A percentile compares a stretch with the other conserved stretches of the same genome.
These are phyloP conservation scores for Gymnopithys bicolor DNA, from an alignment of 2,797 vertebrate species.

Conservation along the genomic window DNA sequence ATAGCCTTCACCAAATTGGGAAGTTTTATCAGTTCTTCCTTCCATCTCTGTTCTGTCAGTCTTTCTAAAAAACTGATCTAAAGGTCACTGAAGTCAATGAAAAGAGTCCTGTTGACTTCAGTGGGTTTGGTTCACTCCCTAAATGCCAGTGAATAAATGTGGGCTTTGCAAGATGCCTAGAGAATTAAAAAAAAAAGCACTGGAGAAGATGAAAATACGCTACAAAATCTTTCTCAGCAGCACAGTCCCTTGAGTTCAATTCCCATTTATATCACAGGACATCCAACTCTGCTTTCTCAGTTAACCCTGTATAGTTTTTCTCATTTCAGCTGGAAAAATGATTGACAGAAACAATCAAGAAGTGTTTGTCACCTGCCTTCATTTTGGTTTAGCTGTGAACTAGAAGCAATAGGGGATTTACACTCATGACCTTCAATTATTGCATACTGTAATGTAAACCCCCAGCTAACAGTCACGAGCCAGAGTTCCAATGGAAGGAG, in stretches of 20 bases:
- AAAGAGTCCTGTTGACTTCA: slow-evolving; percentile 45
- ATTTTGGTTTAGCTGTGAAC: slow-evolving; percentile 46
- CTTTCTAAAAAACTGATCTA: slow-evolving; percentile 22
- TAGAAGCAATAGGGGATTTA: slow-evolving; percentile 49
- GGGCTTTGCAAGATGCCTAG: slow-evolving; percentile 7
- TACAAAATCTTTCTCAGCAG: slow-evolving; percentile 4
- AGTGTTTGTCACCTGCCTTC: slow-evolving; percentile 26
- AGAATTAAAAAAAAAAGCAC: not conserved
- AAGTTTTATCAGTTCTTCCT: slow-evolving; percentile 2
- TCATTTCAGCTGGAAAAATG: slow-evolving; percentile 57
- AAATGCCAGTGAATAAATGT: slow-evolving; percentile 44
- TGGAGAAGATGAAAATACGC: not conserved
- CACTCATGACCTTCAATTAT: slow-evolving; percentile 49
- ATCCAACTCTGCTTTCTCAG: slow-evolving; percentile 17
- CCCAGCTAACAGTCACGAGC: not conserved
- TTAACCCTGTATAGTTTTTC: slow-evolving; percentile 60
- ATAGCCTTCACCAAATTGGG: not conserved
- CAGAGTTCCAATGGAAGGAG: not conserved
- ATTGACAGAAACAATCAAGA: slow-evolving; percentile 72
- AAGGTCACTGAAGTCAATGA: slow-evolving; percentile 62
- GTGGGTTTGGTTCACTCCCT: slow-evolving; percentile 3
- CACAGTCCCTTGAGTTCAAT: not conserved
- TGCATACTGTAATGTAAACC: not conserved
- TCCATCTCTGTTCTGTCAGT: not conserved
- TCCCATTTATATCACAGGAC: slow-evolving; percentile 24